Evolutionary conservation across 30 jellyfish, hydroid and myxozoan genomes (phyloP), one percentile per base, ranked within the genome.

Genomic region (Hydractinia symbiolongicarpus): DNA sequence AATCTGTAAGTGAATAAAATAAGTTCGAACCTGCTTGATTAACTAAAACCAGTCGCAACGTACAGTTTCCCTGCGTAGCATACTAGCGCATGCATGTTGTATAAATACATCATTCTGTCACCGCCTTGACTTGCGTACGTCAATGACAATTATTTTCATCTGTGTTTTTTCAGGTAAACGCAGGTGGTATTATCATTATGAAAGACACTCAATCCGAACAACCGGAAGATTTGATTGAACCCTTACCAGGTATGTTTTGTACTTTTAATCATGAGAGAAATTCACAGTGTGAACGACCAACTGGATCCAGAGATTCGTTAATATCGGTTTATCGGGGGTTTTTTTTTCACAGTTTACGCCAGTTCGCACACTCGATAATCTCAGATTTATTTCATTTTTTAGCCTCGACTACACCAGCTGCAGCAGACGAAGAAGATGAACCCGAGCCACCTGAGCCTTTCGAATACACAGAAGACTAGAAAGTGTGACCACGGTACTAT

Each of bases 381-480:
- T 6, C 69, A 72, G 16, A 20, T 78, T 11, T 17, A 49, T 61
- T 66, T n/a, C 78, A 44, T 49, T 5, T 70, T 75, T 7, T 82
- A 91, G 97, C 97, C 44, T 91, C 95, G 51, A 60, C 95, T 19
- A 66, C 88, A 54, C 79, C 95, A 20, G 69, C 88, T 6, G 96
- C 91, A 4, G 91, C 84, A 3, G 97, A 91, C 55, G 97, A 91
- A 69, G 95, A 86, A 40, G 94, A 91, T 15, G 97, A 91, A 73
- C 97, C 97, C 5, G 97, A 83, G 17, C 97, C 97, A 56, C 97
- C 97, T 8, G 97, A 91, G 88, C 97, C 97, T 7, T 91, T 91
- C 82, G 96, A 86, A 66, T 91, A 86, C 81, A 86, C 96, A 19
- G 97, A 91, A 67, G 97, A 85, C 72, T 91, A 79, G 70, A 62